Conservation (phyloP, 2,113 vertebrate species). For the Oreochromis tanganicae region DNA sequence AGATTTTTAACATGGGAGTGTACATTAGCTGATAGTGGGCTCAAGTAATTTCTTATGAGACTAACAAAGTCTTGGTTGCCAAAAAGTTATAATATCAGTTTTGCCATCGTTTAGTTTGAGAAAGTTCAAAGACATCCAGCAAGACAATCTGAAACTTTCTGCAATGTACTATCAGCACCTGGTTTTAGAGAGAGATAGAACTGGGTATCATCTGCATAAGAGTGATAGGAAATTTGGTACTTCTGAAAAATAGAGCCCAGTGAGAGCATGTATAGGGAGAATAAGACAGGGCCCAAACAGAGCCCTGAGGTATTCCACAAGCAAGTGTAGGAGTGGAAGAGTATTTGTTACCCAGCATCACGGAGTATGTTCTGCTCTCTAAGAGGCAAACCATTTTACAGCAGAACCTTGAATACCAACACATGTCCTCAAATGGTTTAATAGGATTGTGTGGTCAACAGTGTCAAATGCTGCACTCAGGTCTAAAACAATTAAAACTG, state of each 20-base stretch:
- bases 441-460: background rate
- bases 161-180: background rate
- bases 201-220: background rate
- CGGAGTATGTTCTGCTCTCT: background rate
- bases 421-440: background rate
- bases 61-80: background rate
- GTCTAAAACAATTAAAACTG: background rate
- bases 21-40: background rate
- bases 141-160: background rate
- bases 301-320: background rate
- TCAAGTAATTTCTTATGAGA: background rate
- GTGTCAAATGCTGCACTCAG: background rate
- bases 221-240: background rate
- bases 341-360: background rate
- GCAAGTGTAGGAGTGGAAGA: background rate
- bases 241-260: background rate
- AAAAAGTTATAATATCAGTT: background rate
- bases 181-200: background rate
- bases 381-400: background rate
- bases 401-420: background rate
- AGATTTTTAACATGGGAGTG: background rate
- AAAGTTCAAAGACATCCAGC: background rate
- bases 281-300: background rate
- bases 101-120: fast-evolving
- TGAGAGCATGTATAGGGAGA: background rate